Conservation (phyloP, 1,140 invertebrate species). For the Holotrichia oblita region DNA sequence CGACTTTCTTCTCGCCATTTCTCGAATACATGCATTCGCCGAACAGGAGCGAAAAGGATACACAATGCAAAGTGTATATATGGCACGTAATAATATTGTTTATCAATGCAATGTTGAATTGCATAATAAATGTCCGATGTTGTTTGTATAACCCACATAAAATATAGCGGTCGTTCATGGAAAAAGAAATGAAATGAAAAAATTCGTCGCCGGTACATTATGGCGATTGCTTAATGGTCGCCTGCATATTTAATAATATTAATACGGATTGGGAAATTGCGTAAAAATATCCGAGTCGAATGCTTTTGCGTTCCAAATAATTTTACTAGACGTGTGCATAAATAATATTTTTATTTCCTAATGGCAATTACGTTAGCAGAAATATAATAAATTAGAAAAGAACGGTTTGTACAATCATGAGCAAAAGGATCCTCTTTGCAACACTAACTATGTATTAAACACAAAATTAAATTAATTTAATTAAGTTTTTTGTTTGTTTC, state of each 20-base stretch:
- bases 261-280: slow-evolving; percentile 12
- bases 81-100: not conserved
- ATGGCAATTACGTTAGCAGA: not conserved
- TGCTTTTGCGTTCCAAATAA: slow-evolving; percentile 12
- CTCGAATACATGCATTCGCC: not conserved
- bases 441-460: too few species aligned
- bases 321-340: not conserved
- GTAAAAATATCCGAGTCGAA: not conserved
- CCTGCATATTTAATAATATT: slow-evolving; percentile 6
- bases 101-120: not conserved
- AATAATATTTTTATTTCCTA: slow-evolving; percentile 14
- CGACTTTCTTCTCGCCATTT: not conserved
- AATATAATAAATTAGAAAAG: slow-evolving; percentile 3
- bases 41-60: not conserved
- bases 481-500: too few species aligned
- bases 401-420: not conserved
- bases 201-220: not conserved
- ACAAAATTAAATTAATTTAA: too few species aligned
- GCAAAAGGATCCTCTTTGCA: not conserved
- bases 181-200: not conserved
- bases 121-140: not conserved
- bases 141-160: not conserved
- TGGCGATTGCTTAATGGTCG: not conserved
- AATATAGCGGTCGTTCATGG: not conserved
- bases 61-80: not conserved